phyloP scores from a whole-genome alignment of 2,797 vertebrate species.

The Aulostomus chinensis region DNA sequence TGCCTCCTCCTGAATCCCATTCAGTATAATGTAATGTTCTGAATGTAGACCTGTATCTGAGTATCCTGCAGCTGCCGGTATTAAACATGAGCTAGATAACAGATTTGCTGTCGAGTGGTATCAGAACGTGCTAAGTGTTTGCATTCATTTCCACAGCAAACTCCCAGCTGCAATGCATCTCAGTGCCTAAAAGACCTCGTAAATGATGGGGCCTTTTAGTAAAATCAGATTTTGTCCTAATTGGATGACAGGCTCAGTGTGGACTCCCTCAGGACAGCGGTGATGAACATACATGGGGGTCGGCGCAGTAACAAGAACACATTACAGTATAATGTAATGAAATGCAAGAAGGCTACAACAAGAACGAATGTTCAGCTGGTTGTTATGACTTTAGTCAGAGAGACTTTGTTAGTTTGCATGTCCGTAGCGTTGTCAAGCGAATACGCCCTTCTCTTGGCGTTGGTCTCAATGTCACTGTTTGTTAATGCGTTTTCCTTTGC shows the following conservation, averaged over 20 bases:
- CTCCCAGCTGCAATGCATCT: conserved; percentile 60
- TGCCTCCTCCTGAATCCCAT: not conserved
- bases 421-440: no score
- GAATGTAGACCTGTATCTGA: conserved; percentile 29
- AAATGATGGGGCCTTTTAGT: conserved; percentile 74
- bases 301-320: conserved; percentile 32
- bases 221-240: conserved; percentile 73
- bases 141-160: no score
- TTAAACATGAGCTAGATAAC: conserved; percentile 30
- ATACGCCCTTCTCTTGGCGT: no score
- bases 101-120: conserved; percentile 55
- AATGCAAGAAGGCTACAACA: conserved; percentile 16
- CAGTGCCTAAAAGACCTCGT: conserved; percentile 61
- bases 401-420: conserved; percentile 3
- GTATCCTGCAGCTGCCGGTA: conserved; percentile 27
- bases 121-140: conserved; percentile 66
- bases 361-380: conserved; percentile 18
- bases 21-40: conserved; percentile 17
- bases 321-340: conserved; percentile 21
- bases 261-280: conserved; percentile 52
- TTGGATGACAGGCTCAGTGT: conserved; percentile 63
- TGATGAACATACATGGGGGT: conserved; percentile 36
- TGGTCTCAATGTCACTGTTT: no score
- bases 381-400: not conserved
- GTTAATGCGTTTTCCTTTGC: no score